phyloP scores from a whole-genome alignment of 1,140 invertebrate genomes.

The Drosophila ironensis region DNA sequence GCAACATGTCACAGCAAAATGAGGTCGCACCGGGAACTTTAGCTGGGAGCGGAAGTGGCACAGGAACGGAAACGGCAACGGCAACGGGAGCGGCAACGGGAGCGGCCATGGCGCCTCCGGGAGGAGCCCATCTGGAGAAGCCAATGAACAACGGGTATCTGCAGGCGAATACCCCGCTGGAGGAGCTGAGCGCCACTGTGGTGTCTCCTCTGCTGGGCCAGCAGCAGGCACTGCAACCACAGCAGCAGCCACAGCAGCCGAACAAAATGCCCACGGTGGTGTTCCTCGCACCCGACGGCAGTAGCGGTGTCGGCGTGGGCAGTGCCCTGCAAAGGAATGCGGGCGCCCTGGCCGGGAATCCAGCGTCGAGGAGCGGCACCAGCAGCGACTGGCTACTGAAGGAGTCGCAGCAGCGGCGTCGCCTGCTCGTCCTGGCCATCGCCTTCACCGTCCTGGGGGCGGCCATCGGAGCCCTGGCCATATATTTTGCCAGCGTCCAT shows the following conservation, averaged over 20 bases:
- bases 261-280: conserved; percentile 69
- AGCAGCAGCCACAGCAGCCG: conserved; percentile 8
- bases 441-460: conserved; percentile 77
- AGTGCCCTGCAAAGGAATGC: conserved; percentile 50
- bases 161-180: conserved; percentile 46
- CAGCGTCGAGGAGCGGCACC: neutral
- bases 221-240: conserved; percentile 25
- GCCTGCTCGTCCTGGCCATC: conserved; percentile 68
- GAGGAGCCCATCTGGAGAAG: conserved; percentile 13
- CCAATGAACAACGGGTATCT: conserved; percentile 70
- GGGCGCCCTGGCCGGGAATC: neutral
- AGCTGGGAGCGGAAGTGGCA: too few relatives aligned
- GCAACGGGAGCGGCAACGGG: neutral
- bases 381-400: conserved; percentile 73
- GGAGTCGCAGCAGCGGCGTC: conserved; percentile 67
- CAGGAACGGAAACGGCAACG: neutral
- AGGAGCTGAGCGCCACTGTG: conserved; percentile 58
- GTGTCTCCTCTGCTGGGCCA: conserved; percentile 54
- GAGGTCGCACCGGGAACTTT: neutral
- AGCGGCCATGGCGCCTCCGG: neutral
- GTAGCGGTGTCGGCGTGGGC: conserved; percentile 44
- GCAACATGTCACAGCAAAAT: conserved; percentile 27
- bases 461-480: conserved; percentile 77
- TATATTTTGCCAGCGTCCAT: conserved; percentile 75
- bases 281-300: conserved; percentile 62